These are phyloP conservation scores for Metopia argyrocephala DNA, from an alignment of 2,888 invertebrate species.

Conservation along the genomic window DNA sequence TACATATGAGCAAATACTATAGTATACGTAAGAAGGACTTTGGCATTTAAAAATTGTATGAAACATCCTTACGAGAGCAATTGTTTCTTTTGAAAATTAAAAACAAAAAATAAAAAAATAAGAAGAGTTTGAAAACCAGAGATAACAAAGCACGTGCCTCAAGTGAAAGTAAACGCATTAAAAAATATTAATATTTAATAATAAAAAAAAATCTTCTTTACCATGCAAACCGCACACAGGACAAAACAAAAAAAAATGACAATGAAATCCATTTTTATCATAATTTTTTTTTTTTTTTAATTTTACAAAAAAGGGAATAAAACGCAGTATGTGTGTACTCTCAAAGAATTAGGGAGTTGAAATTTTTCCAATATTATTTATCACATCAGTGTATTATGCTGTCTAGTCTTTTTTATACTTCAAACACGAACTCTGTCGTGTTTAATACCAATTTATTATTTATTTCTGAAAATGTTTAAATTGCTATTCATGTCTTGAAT, in stretches of 20 bases:
- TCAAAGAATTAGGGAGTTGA: neutral
- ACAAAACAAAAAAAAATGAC: neutral
- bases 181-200: conserved; percentile 16
- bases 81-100: conserved; percentile 15
- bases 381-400: conserved; percentile 29
- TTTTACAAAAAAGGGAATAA: conserved; percentile 4
- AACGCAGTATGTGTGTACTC: too few species aligned
- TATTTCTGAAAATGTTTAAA: too few species aligned
- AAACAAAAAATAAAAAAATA: neutral
- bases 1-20: neutral
- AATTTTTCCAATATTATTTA: conserved; percentile 18
- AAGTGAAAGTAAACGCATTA: conserved; percentile 37
- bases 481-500: too few species aligned
- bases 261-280: conserved; percentile 28
- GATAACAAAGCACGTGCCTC: conserved; percentile 39
- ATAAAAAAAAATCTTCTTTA: neutral
- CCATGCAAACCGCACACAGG: neutral
- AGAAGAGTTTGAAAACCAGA: neutral
- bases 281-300: conserved; percentile 14
- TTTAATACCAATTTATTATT: too few species aligned
- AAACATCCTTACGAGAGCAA: neutral
- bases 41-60: conserved; percentile 4
- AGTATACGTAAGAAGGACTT: neutral
- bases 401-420: neutral
- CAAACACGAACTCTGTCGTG: neutral